phyloP scores from a whole-genome alignment of 2,888 invertebrate genomes.

The Entomobrya multifasciata region DNA sequence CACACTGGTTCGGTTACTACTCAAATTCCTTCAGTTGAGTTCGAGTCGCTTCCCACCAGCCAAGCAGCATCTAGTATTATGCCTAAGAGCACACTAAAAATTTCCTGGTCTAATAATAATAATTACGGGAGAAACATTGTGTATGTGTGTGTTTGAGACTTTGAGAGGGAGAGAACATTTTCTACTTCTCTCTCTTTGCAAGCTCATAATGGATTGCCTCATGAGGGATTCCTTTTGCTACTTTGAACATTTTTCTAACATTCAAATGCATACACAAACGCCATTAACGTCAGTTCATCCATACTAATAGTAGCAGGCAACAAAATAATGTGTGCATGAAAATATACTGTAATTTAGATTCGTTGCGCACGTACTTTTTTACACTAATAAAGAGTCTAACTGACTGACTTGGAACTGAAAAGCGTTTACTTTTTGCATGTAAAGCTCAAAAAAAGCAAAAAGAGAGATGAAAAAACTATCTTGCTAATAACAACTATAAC shows the following conservation, averaged over 20 bases:
- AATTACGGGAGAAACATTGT: conserved; percentile 39
- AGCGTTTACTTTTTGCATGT: not conserved
- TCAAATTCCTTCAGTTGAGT: not conserved
- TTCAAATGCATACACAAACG: conserved; percentile 45
- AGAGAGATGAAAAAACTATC: conserved; percentile 31
- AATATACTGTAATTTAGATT: conserved; percentile 3
- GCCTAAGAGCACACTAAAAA: conserved; percentile 8
- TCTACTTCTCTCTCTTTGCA: conserved; percentile 16
- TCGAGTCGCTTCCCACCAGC: conserved; percentile 1
- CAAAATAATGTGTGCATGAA: conserved; percentile 25
- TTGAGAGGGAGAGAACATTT: not conserved
- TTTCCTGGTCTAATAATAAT: conserved; percentile 53
- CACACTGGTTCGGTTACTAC: conserved; percentile 11
- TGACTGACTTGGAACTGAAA: not conserved
- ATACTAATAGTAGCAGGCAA: not conserved
- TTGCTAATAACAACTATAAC: conserved; percentile 40
- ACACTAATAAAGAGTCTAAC: too few relatives aligned
- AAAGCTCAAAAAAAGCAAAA: conserved; percentile 21
- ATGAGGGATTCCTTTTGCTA: conserved; percentile 59
- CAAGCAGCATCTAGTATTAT: not conserved
- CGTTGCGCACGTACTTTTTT: not conserved
- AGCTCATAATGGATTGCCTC: conserved; percentile 65
- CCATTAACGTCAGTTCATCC: conserved; percentile 60
- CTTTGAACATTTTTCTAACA: conserved; percentile 32
- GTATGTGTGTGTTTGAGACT: not conserved